phyloP scores from a whole-genome alignment of 2,888 invertebrate species.

The Harpalus rufipes region DNA sequence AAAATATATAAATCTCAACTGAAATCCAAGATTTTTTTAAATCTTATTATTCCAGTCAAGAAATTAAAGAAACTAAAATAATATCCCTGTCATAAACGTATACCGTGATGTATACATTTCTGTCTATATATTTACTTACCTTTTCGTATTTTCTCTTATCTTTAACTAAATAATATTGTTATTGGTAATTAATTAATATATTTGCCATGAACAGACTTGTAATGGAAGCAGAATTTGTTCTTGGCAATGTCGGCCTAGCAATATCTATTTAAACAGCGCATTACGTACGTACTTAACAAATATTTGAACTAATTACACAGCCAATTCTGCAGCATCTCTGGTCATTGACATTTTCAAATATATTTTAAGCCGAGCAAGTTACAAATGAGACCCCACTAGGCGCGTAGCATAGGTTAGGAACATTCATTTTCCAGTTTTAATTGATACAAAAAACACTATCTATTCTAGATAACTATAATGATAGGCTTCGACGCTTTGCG shows the following conservation, averaged over 20 bases:
- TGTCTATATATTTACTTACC: too few relatives aligned
- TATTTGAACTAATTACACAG: slow-evolving; percentile 37
- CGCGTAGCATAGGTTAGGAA: slow-evolving; percentile 7
- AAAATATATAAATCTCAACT: too few relatives aligned
- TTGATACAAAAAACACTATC: slow-evolving; percentile 35
- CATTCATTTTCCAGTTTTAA: slow-evolving; percentile 15
- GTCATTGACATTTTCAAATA: slow-evolving; percentile 52
- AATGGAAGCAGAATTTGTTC: background rate
- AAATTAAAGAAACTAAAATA: too few relatives aligned
- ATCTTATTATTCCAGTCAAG: too few relatives aligned
- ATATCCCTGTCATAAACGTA: too few relatives aligned
- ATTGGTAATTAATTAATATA: background rate
- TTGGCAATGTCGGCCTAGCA: background rate
- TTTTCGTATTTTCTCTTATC: too few relatives aligned
- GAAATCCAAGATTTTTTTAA: too few relatives aligned
- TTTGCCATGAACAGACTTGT: background rate
- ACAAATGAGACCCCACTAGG: slow-evolving; percentile 1
- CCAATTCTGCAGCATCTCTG: slow-evolving; percentile 32
- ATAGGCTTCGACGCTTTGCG: background rate
- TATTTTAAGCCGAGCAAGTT: slow-evolving; percentile 19
- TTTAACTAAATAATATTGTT: too few relatives aligned
- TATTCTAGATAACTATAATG: slow-evolving; percentile 49
- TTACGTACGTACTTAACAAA: slow-evolving; percentile 13
- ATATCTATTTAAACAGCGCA: slow-evolving; percentile 19
- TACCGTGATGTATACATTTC: too few relatives aligned